These are phyloP conservation scores for Hemichromis elongatus DNA, from an alignment of 2,113 vertebrate species.

Conservation along the genomic window DNA sequence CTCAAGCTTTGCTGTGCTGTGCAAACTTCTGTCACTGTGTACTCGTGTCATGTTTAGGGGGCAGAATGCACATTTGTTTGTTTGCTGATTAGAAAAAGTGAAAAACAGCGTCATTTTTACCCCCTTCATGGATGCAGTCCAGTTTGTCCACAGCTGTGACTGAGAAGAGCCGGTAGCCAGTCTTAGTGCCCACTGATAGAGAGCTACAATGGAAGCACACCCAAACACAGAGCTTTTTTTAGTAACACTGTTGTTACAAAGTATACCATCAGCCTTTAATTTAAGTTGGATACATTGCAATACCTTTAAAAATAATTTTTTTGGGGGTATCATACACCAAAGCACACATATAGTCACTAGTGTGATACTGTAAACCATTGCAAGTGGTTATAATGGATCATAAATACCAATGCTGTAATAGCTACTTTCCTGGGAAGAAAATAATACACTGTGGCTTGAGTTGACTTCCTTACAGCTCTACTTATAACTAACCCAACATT, in stretches of 20 bases:
- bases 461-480: neutral
- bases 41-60: neutral
- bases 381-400: neutral
- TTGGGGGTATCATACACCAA: neutral
- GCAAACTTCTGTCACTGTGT: neutral
- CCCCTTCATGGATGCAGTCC: slow-evolving; percentile 91
- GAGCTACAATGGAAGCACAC: slow-evolving; percentile 70
- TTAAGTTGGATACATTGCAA: neutral
- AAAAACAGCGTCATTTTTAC: slow-evolving; percentile 64
- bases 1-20: neutral
- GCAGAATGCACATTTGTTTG: neutral
- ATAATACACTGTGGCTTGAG: neutral
- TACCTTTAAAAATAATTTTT: neutral
- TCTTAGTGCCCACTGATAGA: slow-evolving; percentile 87
- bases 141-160: slow-evolving; percentile 90
- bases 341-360: neutral
- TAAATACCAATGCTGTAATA: neutral
- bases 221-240: neutral
- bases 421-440: neutral
- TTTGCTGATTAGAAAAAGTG: neutral
- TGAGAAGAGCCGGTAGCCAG: slow-evolving; percentile 90
- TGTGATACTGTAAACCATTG: neutral
- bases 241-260: neutral
- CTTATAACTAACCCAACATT: neutral
- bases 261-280: neutral